These are phyloP conservation scores for Tachina grossa DNA, from an alignment of 2,888 invertebrate genomes.

Conservation along the genomic window DNA sequence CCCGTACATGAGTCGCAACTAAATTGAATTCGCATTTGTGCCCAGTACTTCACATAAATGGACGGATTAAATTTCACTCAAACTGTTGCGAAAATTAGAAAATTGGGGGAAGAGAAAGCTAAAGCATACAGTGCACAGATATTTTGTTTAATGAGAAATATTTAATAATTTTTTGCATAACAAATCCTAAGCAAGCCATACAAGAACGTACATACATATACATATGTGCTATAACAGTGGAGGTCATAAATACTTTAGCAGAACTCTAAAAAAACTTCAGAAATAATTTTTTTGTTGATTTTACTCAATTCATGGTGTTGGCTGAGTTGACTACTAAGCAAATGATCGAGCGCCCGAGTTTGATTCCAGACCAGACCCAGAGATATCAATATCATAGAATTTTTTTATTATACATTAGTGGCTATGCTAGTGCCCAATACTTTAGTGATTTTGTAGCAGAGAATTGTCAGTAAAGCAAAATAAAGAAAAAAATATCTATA, in stretches of 20 bases:
- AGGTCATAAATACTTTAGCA: background rate
- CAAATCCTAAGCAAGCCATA: conserved; percentile 70
- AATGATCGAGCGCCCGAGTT: too few relatives aligned
- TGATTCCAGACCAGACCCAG: too few relatives aligned
- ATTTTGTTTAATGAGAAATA: conserved; percentile 73
- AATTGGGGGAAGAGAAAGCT: background rate
- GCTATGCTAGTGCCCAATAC: too few relatives aligned
- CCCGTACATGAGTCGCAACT: conserved; percentile 73
- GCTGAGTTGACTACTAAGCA: too few relatives aligned
- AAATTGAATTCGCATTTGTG: conserved; percentile 79
- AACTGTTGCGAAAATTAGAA: conserved; percentile 33
- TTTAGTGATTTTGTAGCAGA: too few relatives aligned
- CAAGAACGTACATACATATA: background rate
- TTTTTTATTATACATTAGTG: too few relatives aligned
- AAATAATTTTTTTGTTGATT: too few relatives aligned
- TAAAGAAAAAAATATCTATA: too few relatives aligned
- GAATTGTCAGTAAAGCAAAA: too few relatives aligned
- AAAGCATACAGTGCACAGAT: background rate
- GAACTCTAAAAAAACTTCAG: too few relatives aligned
- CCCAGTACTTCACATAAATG: conserved; percentile 66
- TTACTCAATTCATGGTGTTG: too few relatives aligned
- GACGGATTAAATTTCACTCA: conserved; percentile 69
- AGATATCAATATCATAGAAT: too few relatives aligned
- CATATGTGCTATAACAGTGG: background rate
- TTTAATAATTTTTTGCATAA: conserved; percentile 76